Conservation (phyloP, 2,888 invertebrate species). For the Orchestes rusci region DNA sequence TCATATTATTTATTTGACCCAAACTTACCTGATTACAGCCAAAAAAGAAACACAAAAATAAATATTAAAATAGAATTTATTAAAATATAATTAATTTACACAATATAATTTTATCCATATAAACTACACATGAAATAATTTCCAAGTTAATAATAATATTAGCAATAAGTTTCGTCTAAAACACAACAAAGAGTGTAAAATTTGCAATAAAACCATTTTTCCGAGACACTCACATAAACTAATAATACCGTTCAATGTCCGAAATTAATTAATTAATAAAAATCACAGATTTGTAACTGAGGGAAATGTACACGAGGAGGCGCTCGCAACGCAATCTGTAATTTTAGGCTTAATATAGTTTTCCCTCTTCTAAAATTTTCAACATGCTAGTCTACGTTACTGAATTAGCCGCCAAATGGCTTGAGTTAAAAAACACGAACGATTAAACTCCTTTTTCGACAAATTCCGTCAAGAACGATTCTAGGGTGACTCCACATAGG, state of each 20-base stretch:
- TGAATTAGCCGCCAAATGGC: too few relatives aligned
- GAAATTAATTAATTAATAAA: conserved; percentile 16
- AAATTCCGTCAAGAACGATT: conserved; percentile 76
- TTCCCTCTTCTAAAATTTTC: conserved; percentile 11
- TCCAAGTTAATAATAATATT: conserved; percentile 17
- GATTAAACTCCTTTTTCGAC: too few relatives aligned
- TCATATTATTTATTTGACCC: too few relatives aligned
- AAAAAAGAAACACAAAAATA: too few relatives aligned
- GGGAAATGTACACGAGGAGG: too few relatives aligned
- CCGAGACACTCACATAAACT: too few relatives aligned
- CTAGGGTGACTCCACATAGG: conserved; percentile 79
- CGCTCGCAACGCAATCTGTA: too few relatives aligned
- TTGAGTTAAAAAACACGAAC: conserved; percentile 29
- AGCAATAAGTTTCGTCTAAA: too few relatives aligned
- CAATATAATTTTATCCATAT: conserved; percentile 21
- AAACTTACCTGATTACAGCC: too few relatives aligned
- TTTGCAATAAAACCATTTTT: too few relatives aligned
- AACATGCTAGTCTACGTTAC: conserved; percentile 1
- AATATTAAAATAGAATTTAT: conserved; percentile 26
- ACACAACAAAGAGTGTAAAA: too few relatives aligned
- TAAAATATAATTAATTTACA: conserved; percentile 25
- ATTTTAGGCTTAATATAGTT: conserved; percentile 8
- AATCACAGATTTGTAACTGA: conserved; percentile 24
- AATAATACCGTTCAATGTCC: too few relatives aligned
- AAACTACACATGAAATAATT: conserved; percentile 25